phyloP scores from a whole-genome alignment of 2,888 invertebrate species.

The Drosophila hawaiiensis region DNA sequence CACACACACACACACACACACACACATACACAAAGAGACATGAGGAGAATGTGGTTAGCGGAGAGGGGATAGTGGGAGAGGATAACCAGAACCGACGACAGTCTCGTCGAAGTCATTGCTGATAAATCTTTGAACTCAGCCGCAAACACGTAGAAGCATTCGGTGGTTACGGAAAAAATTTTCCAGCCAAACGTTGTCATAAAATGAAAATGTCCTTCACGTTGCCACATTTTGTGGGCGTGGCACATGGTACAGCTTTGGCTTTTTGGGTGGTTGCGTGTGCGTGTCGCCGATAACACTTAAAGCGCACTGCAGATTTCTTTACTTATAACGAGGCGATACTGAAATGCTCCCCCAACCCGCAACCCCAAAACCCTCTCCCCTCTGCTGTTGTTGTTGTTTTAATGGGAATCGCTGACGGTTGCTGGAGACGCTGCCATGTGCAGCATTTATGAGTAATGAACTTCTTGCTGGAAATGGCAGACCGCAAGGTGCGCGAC shows the following conservation, averaged over 20 bases:
- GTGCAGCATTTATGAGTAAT: conserved; percentile 83
- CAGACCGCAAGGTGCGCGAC: conserved; percentile 78
- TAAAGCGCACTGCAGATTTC: conserved; percentile 80
- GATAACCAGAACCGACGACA: conserved; percentile 63
- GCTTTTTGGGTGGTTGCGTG: conserved; percentile 51
- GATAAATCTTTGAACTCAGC: conserved; percentile 81
- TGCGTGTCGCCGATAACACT: conserved; percentile 81
- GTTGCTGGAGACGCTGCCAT: conserved; percentile 62
- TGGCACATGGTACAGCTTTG: conserved; percentile 35
- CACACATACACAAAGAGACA: conserved; percentile 11
- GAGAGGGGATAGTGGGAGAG: background rate
- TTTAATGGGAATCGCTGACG: conserved; percentile 69
- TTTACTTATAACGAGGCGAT: conserved; percentile 77
- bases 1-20: conserved; percentile 25
- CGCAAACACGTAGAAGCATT: conserved; percentile 80
- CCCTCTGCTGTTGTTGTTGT: conserved; percentile 64
- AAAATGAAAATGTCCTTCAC: conserved; percentile 81
- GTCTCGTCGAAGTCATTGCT: conserved; percentile 79
- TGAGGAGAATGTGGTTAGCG: background rate
- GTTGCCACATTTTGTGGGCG: conserved; percentile 68
- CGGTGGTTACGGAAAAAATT: conserved; percentile 70
- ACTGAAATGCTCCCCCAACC: conserved; percentile 28
- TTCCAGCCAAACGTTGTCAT: conserved; percentile 74
- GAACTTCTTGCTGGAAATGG: conserved; percentile 80
- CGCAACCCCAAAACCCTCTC: background rate